These are phyloP conservation scores for Sinocyclocheilus anophthalmus DNA, from an alignment of 2,113 vertebrate species.

Conservation along the genomic window DNA sequence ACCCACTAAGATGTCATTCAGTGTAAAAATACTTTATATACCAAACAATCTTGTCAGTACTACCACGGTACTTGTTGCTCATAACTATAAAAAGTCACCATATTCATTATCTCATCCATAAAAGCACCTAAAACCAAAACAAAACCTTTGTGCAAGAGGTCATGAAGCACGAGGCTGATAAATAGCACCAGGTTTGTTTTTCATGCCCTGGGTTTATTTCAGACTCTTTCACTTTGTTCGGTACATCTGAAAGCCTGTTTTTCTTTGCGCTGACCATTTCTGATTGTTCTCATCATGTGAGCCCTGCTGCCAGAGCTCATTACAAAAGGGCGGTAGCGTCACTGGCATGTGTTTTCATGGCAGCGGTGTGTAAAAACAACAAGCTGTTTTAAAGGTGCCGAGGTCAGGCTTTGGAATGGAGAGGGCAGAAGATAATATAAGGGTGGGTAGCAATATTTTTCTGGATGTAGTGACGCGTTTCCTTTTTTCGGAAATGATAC, in stretches of 20 bases:
- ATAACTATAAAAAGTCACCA: background rate
- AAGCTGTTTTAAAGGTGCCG: slow-evolving; percentile 13
- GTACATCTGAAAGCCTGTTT: slow-evolving; percentile 3
- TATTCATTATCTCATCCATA: background rate
- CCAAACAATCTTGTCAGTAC: background rate
- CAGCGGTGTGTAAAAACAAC: slow-evolving; percentile 57
- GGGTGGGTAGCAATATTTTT: slow-evolving; percentile 3
- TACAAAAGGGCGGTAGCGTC: slow-evolving; percentile 53
- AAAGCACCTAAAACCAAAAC: background rate
- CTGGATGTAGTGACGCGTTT: background rate
- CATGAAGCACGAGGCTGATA: background rate
- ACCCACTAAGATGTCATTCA: no score
- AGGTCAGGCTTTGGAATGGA: background rate
- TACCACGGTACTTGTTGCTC: background rate
- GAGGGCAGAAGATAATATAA: background rate
- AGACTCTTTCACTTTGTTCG: background rate
- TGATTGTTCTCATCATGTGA: slow-evolving; percentile 42
- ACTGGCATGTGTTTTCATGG: slow-evolving; percentile 61
- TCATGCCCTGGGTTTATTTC: background rate
- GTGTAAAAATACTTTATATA: background rate
- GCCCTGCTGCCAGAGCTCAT: slow-evolving; percentile 41
- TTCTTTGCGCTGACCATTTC: slow-evolving; percentile 2
- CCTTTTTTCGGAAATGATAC: background rate
- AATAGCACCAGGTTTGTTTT: background rate
- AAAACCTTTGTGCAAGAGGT: background rate